phyloP scores from a whole-genome alignment of 35 echinoderm and acorn worm species.

The Hemicentrotus pulcherrimus region DNA sequence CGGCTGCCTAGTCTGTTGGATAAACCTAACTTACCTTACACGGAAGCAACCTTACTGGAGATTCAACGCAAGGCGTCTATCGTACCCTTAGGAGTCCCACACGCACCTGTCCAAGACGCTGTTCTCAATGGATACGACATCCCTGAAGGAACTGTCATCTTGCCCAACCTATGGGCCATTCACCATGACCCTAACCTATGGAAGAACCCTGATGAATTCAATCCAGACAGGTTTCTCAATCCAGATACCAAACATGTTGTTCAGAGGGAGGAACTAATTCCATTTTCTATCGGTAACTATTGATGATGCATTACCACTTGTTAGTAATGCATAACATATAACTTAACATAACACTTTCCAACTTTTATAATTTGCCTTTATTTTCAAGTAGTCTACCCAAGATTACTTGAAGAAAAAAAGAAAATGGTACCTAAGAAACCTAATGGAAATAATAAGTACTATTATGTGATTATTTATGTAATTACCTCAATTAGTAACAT shows the following conservation, averaged over 20 bases:
- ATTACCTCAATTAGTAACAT: too few species aligned
- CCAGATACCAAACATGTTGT: background rate
- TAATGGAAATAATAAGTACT: background rate
- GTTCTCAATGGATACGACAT: conserved; percentile 49
- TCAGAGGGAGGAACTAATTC: conserved; percentile 47
- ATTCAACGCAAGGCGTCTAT: conserved; percentile 52
- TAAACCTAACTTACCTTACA: conserved; percentile 56
- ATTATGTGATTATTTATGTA: too few species aligned
- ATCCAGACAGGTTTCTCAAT: conserved; percentile 52
- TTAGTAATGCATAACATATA: too few species aligned
- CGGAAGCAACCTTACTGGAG: conserved; percentile 68
- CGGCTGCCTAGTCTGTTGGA: conserved; percentile 35
- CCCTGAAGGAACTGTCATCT: conserved; percentile 45
- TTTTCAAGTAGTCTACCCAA: background rate
- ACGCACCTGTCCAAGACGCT: conserved; percentile 22
- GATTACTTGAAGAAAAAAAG: background rate
- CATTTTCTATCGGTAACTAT: conserved; percentile 50
- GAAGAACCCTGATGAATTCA: conserved; percentile 50
- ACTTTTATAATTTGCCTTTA: too few species aligned
- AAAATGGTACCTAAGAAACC: background rate
- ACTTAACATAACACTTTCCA: too few species aligned
- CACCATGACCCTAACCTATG: conserved; percentile 51
- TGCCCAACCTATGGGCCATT: conserved; percentile 55
- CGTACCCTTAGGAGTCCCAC: conserved; percentile 50
- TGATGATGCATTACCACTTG: background rate